Evolutionary conservation across 2,888 invertebrate species (phyloP).

Genomic region (Hydraecia micacea): DNA sequence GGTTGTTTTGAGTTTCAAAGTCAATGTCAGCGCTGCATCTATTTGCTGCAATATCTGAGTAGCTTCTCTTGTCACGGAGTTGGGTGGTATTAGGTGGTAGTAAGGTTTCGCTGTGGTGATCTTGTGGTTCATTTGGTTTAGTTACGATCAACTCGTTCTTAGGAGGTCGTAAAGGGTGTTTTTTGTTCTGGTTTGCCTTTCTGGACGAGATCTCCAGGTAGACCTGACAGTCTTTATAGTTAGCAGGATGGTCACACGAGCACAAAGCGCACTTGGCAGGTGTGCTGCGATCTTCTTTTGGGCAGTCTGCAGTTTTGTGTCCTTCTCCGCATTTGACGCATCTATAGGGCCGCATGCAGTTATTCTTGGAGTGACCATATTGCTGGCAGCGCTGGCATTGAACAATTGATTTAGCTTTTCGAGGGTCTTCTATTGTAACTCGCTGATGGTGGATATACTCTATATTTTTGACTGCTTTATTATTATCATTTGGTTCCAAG

Average conservation of each 20-base stretch:
- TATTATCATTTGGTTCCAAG: background rate
- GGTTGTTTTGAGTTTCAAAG: too few species aligned
- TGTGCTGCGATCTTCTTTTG: background rate
- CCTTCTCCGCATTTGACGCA: slow-evolving; percentile 1
- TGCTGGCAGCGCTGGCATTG: background rate
- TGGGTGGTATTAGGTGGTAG: too few species aligned
- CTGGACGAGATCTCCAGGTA: too few species aligned
- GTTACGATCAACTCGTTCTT: too few species aligned
- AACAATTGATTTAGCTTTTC: background rate
- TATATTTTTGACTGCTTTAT: background rate
- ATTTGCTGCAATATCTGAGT: too few species aligned
- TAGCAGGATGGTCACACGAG: background rate
- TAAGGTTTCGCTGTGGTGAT: too few species aligned
- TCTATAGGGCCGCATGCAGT: background rate
- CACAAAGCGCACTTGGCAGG: background rate
- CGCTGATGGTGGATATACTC: background rate
- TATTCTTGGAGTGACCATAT: background rate
- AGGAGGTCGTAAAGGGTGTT: too few species aligned
- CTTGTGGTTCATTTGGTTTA: too few species aligned
- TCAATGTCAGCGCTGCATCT: too few species aligned
- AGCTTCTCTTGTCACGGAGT: too few species aligned
- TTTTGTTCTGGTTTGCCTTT: too few species aligned
- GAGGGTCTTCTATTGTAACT: background rate
- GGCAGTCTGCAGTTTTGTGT: background rate
- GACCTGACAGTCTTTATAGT: background rate